Base-by-base conservation (phyloP, 2,113 vertebrate species). In the Corythornis madagascariensis region DNA sequence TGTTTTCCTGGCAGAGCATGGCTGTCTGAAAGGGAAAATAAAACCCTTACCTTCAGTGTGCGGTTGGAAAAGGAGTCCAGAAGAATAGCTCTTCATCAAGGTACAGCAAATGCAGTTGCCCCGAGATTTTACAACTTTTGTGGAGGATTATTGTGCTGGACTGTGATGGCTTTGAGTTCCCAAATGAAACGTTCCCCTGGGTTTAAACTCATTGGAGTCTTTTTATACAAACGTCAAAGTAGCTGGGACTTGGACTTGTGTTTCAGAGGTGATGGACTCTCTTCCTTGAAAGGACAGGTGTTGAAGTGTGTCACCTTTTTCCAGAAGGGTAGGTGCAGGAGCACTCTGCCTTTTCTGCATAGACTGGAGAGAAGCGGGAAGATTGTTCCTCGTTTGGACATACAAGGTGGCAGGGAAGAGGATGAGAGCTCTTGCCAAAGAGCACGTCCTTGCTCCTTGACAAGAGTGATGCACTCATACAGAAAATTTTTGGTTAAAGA, bases 391-490 rank as follows among this genome's bases (percentile, higher is more conserved):
- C 1, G 2, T n/a, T 3, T 7, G 33, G 9, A 81, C 13, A 26
- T 55, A 10, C 7, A 82, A 55, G 4, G 16, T 2, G 5, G 6
- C 4, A 66, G 53, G 52, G 45, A 45, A 26, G 2, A 47, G 16
- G 24, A 42, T 9, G 16, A 10, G 16, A 53, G 6, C 16, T 42
- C 24, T 42, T 22, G 4, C 13, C 45, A 66, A 66, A 81, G 63
- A 22, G 5, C 4, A 7, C 1, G 29, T 56, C 11, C 0, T 0
- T 21, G 16, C 13, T 86, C 12, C 52, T 6, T 8, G 22, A 31
- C 0, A 1, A 26, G 45, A 24, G 5, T 61, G 8, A 19, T 21
- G 26, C 38, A 56, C 35, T 18, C 4, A 10, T 9, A 17, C 5
- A 10, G 4, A 60, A 61, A 50, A 16, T 17, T 29, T 4, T n/a